phyloP scores from a whole-genome alignment of 1,140 invertebrate genomes.

The Caenorhabditis remanei region DNA sequence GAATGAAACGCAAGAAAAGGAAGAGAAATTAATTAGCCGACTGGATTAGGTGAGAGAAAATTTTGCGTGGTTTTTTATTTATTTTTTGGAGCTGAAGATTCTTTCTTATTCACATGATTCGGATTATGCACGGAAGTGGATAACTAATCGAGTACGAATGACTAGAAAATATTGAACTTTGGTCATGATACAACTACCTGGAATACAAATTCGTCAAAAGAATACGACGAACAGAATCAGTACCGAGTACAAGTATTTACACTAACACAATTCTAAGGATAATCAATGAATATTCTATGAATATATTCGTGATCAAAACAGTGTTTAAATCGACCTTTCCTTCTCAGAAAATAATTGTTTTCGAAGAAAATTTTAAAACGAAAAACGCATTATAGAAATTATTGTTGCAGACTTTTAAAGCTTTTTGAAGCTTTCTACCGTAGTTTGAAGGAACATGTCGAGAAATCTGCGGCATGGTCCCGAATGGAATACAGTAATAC shows the following conservation, averaged over 20 bases:
- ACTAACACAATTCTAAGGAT: too few species aligned
- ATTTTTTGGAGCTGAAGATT: background rate
- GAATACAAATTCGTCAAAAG: background rate
- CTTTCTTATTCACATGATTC: background rate
- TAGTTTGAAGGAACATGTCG: constrained; percentile 18
- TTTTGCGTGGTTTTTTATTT: background rate
- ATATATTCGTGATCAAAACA: too few species aligned
- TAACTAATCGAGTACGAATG: constrained; percentile 10
- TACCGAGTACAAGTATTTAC: too few species aligned
- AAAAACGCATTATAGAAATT: too few species aligned
- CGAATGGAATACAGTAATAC: background rate
- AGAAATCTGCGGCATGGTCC: background rate
- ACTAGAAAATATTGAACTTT: constrained; percentile 18
- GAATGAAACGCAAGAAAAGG: background rate
- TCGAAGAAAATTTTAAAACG: too few species aligned
- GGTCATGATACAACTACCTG: background rate
- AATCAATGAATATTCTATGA: too few species aligned
- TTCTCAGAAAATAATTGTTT: too few species aligned
- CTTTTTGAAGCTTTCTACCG: background rate
- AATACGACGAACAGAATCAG: too few species aligned
- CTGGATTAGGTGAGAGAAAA: background rate
- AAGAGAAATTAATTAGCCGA: background rate
- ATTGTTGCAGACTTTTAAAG: too few species aligned
- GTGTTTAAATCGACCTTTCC: too few species aligned
- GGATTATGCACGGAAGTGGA: constrained; percentile 28